Base-by-base conservation (phyloP, 1,140 invertebrate species). In the Macrotrachela quadricornifera region DNA sequence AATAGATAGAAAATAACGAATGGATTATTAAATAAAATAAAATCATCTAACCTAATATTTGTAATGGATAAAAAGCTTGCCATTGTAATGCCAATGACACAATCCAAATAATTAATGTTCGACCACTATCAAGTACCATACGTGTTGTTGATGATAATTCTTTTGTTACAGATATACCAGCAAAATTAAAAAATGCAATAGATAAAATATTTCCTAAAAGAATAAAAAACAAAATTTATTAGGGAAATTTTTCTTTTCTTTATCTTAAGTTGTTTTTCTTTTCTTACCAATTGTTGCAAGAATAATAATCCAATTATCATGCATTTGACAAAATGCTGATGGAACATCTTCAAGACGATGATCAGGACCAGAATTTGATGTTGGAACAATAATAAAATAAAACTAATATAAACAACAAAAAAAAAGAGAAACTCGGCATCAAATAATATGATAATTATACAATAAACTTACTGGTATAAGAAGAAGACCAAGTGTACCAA, bases 131-230 rank as follows among this genome's bases (percentile, higher is more conserved):
- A 38, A 92, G 71, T 9, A 94, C 80, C 80, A 91, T 85, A 59
- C 87, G 75, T 2, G 85, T 88, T 1, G 85, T 90, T 13, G 86
- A 85, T 44, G 60, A 63, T 13, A 64, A 76, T 68, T 90, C 83
- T 72, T 92, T 92, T 0, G 87, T 88, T n/a, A 96, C 82, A 63
- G 80, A 85, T 18, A 95, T 80, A 17, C 88, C 88, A 63, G 85
- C 80, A 71, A 88, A 95, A 67, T 94, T 94, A 71, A 92, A 94
- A 64, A 94, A 87, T 2, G 87, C 86, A 60, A 92, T 92, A 51
- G 85, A 90, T 8, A 90, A 61, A 13, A 82, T 76, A n/a, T 83
- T 88, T 56, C 82, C 82, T 77, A 68, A 40, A 62, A 59, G 41
- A 55, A 57, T 51, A 16, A 57, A 50, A 37, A 6, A 46, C 50